Evolutionary conservation across 2,797 vertebrate genomes (phyloP).

Genomic region (Coccyzus lansbergi): DNA sequence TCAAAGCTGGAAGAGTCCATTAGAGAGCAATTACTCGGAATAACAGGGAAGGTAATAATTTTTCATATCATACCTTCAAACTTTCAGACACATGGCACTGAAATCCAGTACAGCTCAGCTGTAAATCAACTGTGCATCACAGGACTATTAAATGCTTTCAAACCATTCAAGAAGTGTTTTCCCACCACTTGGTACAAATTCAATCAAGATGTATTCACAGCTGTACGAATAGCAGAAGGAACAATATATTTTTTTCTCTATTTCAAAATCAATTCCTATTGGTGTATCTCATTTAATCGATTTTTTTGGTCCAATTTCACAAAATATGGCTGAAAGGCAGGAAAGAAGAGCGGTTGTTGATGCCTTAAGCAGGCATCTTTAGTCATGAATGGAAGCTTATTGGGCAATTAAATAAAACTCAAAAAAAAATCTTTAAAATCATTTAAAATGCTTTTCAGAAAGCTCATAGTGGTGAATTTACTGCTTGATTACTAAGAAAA

Average conservation of each 20-base stretch:
- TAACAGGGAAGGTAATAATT: conserved; percentile 66
- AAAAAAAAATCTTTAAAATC: conserved; percentile 74
- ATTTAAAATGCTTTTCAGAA: conserved; percentile 74
- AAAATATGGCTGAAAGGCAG: conserved; percentile 10
- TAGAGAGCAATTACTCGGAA: conserved; percentile 63
- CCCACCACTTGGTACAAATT: conserved; percentile 54
- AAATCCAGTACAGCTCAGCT: conserved; percentile 55
- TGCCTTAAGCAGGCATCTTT: conserved; percentile 45
- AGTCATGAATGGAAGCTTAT: conserved; percentile 62
- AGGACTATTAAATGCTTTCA: conserved; percentile 62
- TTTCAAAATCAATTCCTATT: conserved; percentile 60
- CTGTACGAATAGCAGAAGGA: conserved; percentile 61
- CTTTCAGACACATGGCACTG: conserved; percentile 54
- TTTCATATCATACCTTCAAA: conserved; percentile 65
- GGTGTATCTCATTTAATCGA: conserved; percentile 25
- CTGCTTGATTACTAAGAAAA: conserved; percentile 76
- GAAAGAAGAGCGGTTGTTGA: conserved; percentile 35
- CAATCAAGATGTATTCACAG: conserved; percentile 68
- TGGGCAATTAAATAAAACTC: conserved; percentile 73
- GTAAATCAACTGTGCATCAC: conserved; percentile 67
- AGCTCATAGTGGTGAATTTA: conserved; percentile 71
- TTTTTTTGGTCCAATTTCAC: conserved; percentile 27
- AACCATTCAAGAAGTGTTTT: conserved; percentile 57
- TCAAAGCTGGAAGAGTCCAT: conserved; percentile 60
- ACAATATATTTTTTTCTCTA: conserved; percentile 43